phyloP scores from a whole-genome alignment of 2,888 invertebrate genomes.

The Drosophila lacicola region DNA sequence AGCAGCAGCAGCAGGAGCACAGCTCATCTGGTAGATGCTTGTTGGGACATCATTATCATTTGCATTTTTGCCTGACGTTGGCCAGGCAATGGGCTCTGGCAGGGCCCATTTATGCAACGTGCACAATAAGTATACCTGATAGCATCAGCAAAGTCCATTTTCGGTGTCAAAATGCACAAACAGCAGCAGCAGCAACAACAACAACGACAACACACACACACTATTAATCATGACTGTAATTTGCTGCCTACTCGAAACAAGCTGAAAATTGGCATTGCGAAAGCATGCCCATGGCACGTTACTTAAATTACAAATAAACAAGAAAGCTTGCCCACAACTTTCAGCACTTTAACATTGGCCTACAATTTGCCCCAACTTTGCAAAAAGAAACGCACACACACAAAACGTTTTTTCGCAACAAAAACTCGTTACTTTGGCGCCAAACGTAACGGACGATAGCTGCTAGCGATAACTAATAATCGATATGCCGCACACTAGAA shows the following conservation, averaged over 20 bases:
- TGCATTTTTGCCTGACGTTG: slow-evolving; percentile 24
- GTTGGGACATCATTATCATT: slow-evolving; percentile 41
- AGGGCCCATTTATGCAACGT: slow-evolving; percentile 43
- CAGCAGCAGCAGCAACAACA: slow-evolving; percentile 11
- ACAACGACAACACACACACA: background rate
- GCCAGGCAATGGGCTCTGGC: slow-evolving; percentile 2
- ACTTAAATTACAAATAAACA: slow-evolving; percentile 15
- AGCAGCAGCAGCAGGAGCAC: background rate
- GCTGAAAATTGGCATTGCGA: slow-evolving; percentile 11
- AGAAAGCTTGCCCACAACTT: background rate
- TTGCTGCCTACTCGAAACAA: background rate
- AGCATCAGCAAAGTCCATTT: slow-evolving; percentile 41
- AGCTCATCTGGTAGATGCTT: slow-evolving; percentile 18
- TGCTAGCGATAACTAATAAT: slow-evolving; percentile 5
- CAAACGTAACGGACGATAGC: background rate
- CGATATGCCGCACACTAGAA: background rate
- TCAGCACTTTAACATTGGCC: background rate
- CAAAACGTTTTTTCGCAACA: background rate
- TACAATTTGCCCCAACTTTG: background rate
- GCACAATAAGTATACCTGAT: slow-evolving; percentile 46
- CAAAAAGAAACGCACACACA: background rate
- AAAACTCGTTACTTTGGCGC: slow-evolving; percentile 14
- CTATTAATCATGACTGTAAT: background rate
- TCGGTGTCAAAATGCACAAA: slow-evolving; percentile 8
- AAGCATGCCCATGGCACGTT: slow-evolving; percentile 1